Percentiles rank a stretch among this genome's conserved stretches.
phyloP scores from a whole-genome alignment of 2,888 invertebrate genomes.

The Lysandra bellargus region DNA sequence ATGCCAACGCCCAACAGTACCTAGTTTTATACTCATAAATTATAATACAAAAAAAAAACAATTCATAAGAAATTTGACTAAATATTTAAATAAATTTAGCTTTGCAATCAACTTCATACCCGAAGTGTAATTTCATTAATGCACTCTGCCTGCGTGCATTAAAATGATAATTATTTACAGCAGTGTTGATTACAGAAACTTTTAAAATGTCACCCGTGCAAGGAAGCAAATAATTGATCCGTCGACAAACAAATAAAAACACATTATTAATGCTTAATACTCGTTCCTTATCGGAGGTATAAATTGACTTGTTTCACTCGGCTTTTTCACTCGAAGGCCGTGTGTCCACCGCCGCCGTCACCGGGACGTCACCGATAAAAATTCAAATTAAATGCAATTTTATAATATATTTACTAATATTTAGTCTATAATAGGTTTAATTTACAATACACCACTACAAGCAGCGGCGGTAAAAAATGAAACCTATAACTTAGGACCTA shows the following conservation, averaged over 20 bases:
- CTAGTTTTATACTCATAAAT: too few species aligned
- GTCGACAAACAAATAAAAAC: conserved; percentile 19
- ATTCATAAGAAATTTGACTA: not conserved
- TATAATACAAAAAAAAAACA: not conserved
- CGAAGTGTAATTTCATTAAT: conserved; percentile 14
- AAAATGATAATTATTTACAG: conserved; percentile 15
- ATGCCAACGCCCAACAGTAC: too few species aligned
- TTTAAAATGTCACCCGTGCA: conserved; percentile 20
- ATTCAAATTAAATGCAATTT: too few species aligned
- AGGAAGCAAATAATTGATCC: conserved; percentile 18
- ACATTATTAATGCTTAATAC: conserved; percentile 17
- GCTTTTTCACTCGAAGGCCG: not conserved
- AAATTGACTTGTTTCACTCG: conserved; percentile 20
- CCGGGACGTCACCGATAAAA: too few species aligned
- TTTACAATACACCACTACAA: too few species aligned
- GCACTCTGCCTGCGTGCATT: not conserved
- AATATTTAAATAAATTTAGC: too few species aligned
- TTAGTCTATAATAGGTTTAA: too few species aligned
- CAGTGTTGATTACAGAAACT: conserved; percentile 3
- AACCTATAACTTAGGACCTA: too few species aligned
- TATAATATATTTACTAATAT: too few species aligned
- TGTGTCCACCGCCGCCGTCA: too few species aligned
- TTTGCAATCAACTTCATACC: conserved; percentile 1
- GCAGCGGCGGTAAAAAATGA: too few species aligned
- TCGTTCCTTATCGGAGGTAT: conserved; percentile 1